These are phyloP conservation scores for Amazonetta brasiliensis DNA, from an alignment of 2,797 vertebrate genomes.

Conservation along the genomic window DNA sequence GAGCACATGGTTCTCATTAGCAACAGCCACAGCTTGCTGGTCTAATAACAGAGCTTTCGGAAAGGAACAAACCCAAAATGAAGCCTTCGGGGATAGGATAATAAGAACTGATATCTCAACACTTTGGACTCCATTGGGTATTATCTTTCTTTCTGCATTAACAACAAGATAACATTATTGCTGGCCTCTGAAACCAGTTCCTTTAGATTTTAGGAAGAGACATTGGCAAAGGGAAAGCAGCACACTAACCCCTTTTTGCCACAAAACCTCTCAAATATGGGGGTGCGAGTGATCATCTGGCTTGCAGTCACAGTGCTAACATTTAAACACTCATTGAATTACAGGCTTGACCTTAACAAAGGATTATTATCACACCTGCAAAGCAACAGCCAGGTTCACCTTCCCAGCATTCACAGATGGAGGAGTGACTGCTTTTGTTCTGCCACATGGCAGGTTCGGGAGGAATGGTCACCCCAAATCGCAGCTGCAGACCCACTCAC, in stretches of 20 bases:
- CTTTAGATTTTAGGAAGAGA: not conserved
- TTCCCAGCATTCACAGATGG: not conserved
- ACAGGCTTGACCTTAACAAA: not conserved
- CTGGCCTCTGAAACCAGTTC: not conserved
- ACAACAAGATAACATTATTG: not conserved
- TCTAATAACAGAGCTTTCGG: not conserved
- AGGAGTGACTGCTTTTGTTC: not conserved
- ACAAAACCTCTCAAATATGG: not conserved
- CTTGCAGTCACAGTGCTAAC: not conserved
- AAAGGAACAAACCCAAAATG: not conserved
- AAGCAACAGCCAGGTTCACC: not conserved
- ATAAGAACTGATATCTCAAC: not conserved
- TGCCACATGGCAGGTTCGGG: accelerated
- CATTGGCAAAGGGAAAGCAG: not conserved
- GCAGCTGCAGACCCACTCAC: accelerated
- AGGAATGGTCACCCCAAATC: not conserved
- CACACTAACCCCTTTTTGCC: not conserved
- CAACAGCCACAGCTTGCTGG: not conserved
- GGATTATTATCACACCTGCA: not conserved
- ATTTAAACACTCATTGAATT: not conserved
- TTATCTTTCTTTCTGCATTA: not conserved
- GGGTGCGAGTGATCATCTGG: not conserved
- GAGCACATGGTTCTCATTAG: not conserved
- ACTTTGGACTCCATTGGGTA: not conserved
- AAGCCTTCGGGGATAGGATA: not conserved